These are phyloP conservation scores for Macropodus opercularis DNA, from an alignment of 2,797 vertebrate species.

Conservation along the genomic window DNA sequence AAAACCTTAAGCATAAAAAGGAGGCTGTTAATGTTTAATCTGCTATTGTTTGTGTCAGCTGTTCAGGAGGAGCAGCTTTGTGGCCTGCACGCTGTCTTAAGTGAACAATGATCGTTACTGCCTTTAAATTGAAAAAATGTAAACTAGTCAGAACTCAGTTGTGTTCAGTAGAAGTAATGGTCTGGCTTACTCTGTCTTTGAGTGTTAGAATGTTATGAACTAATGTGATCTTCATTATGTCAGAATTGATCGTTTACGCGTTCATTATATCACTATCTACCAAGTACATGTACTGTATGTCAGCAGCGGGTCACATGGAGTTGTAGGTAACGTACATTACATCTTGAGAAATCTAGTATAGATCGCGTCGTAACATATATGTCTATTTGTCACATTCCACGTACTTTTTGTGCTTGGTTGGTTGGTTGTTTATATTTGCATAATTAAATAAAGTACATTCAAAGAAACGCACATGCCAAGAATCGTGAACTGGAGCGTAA, in stretches of 20 bases:
- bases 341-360: not conserved
- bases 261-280: not conserved
- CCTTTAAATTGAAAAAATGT: not conserved
- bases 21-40: not conserved
- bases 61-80: not conserved
- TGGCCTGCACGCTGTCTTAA: not conserved
- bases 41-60: not conserved
- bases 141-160: not conserved
- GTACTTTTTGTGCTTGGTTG: not conserved
- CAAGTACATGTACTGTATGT: no score
- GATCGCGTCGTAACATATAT: not conserved
- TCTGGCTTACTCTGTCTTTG: not conserved
- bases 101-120: not conserved
- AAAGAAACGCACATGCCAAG: not conserved
- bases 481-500: not conserved
- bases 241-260: not conserved
- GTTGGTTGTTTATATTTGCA: not conserved
- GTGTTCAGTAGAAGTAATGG: not conserved
- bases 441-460: no score
- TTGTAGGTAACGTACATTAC: not conserved
- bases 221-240: not conserved
- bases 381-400: not conserved
- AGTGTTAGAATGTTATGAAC: no score
- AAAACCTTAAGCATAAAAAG: constrained; percentile 1
- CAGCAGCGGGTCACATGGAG: not conserved